Percentiles rank a stretch among this genome's conserved stretches.
Evolutionary conservation across 53 echinoderm and acorn worm genomes (phyloP).

Genomic region (Paracentrotus lividus): DNA sequence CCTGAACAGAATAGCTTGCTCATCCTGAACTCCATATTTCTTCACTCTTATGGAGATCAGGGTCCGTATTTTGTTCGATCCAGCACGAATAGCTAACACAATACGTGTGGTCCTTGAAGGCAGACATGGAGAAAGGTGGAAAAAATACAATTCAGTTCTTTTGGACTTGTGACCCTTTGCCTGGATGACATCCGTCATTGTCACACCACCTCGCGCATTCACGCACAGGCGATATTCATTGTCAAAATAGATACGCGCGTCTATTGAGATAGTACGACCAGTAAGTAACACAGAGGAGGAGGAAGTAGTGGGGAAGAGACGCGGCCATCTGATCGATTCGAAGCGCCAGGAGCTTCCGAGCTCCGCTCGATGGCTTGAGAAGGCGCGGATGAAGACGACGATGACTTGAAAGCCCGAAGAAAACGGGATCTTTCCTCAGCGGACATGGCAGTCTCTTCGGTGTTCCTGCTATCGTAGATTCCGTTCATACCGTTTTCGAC

Average conservation of each 20-base stretch:
- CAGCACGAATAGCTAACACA: too few species aligned
- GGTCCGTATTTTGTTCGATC: too few species aligned
- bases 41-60: too few species aligned
- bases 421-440: slow-evolving; percentile 47
- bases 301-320: slow-evolving; percentile 78
- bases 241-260: slow-evolving; percentile 15
- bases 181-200: too few species aligned
- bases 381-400: slow-evolving; percentile 8
- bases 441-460: slow-evolving; percentile 27
- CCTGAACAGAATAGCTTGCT: too few species aligned
- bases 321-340: slow-evolving; percentile 85
- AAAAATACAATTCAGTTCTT: too few species aligned
- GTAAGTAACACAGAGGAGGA: slow-evolving; percentile 74
- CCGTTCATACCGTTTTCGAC: slow-evolving; percentile 38
- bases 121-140: too few species aligned
- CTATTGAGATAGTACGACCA: slow-evolving; percentile 77
- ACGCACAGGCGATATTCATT: neutral
- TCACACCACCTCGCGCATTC: too few species aligned
- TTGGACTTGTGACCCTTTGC: too few species aligned
- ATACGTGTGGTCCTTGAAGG: too few species aligned
- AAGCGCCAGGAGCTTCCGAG: slow-evolving; percentile 82
- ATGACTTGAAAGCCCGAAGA: slow-evolving; percentile 61
- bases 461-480: too few species aligned
- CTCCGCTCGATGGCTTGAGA: neutral
- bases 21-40: too few species aligned